Percentiles rank a stretch among this genome's conserved stretches.
These are phyloP conservation scores for Hybos culiciformis DNA, from an alignment of 2,888 invertebrate species.

Conservation along the genomic window DNA sequence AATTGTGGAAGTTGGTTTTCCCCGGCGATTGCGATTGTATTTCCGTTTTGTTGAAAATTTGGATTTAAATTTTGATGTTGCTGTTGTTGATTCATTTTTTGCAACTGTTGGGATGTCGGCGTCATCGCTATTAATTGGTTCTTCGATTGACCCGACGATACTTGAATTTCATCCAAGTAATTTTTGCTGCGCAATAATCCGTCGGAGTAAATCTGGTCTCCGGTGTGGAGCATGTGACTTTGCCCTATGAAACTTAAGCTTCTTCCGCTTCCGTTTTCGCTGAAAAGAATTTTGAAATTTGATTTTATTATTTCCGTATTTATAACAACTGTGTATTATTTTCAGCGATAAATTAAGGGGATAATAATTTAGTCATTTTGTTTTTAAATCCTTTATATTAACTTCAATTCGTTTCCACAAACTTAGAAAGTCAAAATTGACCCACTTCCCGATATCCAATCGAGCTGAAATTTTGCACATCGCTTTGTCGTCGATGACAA, in stretches of 20 bases:
- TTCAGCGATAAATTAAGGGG: too few relatives aligned
- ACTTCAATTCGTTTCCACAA: too few relatives aligned
- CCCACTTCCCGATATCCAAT: too few relatives aligned
- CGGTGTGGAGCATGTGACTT: conserved; percentile 71
- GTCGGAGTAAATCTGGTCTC: conserved; percentile 35
- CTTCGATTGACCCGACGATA: conserved; percentile 37
- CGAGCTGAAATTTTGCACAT: too few relatives aligned
- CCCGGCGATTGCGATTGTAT: conserved; percentile 14
- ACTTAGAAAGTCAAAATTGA: too few relatives aligned
- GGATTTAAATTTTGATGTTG: conserved; percentile 17
- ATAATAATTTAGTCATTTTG: too few relatives aligned
- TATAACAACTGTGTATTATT: too few relatives aligned
- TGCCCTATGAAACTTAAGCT: conserved; percentile 71
- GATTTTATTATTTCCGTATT: too few relatives aligned
- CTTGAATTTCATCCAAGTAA: conserved; percentile 38
- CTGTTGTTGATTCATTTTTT: conserved; percentile 20
- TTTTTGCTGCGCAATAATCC: conserved; percentile 38
- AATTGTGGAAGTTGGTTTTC: conserved; percentile 13
- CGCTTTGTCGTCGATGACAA: too few relatives aligned
- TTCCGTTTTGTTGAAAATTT: conserved; percentile 20
- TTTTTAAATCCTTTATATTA: too few relatives aligned
- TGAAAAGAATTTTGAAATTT: too few relatives aligned
- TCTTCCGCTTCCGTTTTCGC: conserved; percentile 34
- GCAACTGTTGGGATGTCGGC: conserved; percentile 39
- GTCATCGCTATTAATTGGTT: conserved; percentile 43